These are phyloP conservation scores for Triplophysa yarkandensis DNA, from an alignment of 2,797 vertebrate genomes.

Conservation along the genomic window DNA sequence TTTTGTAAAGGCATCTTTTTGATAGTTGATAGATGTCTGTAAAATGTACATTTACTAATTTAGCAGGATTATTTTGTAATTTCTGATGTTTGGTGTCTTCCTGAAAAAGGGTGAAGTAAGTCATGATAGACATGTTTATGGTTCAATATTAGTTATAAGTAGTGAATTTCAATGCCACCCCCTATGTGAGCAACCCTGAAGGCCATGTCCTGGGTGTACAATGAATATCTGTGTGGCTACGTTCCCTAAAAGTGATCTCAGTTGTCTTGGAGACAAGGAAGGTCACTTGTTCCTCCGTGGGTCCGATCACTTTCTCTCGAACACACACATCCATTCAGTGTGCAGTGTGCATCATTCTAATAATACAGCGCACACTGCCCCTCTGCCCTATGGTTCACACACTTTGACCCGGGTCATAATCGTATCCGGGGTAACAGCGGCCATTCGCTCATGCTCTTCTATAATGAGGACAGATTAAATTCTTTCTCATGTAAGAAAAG, in stretches of 20 bases:
- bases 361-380: slow-evolving; percentile 59
- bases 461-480: not conserved
- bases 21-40: too few relatives aligned
- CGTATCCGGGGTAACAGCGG: slow-evolving; percentile 63
- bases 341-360: slow-evolving; percentile 47
- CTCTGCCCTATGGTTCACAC: slow-evolving; percentile 41
- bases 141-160: slow-evolving; percentile 1
- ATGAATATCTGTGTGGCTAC: slow-evolving; percentile 52
- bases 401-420: slow-evolving; percentile 67
- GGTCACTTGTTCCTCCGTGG: slow-evolving; percentile 56
- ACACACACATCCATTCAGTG: slow-evolving; percentile 67
- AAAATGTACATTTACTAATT: too few relatives aligned
- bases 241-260: slow-evolving; percentile 45
- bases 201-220: slow-evolving; percentile 47
- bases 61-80: too few relatives aligned
- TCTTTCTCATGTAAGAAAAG: slow-evolving; percentile 14
- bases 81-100: not conserved
- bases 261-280: slow-evolving; percentile 61
- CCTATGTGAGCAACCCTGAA: not conserved
- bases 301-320: slow-evolving; percentile 52
- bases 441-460: slow-evolving; percentile 13
- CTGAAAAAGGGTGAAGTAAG: not conserved
- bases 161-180: not conserved
- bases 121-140: not conserved
- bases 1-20: too few relatives aligned